Percentiles rank a stretch among this genome's conserved stretches.
phyloP scores from a whole-genome alignment of 1,140 invertebrate species.

The Conus ventricosus region DNA sequence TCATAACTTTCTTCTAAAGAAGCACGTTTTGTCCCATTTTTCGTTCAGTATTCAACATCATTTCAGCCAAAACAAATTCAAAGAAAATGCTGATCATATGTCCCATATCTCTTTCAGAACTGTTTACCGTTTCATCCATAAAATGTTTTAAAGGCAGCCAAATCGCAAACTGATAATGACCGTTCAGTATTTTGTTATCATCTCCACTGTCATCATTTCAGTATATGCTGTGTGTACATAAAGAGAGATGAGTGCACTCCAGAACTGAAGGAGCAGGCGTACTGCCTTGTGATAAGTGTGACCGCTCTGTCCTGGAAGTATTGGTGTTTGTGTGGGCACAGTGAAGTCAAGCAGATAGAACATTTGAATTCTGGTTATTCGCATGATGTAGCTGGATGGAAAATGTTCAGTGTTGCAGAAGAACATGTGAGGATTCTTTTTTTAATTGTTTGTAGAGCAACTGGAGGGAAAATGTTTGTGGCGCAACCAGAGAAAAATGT shows the following conservation, averaged over 20 bases:
- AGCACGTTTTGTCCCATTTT: neutral
- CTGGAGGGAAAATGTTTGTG: too few species aligned
- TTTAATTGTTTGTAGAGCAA: too few species aligned
- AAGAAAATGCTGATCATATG: neutral
- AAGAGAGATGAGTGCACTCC: neutral
- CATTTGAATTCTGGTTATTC: neutral
- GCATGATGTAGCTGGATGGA: neutral
- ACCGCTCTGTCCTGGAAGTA: neutral
- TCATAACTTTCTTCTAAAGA: neutral
- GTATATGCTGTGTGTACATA: too few species aligned
- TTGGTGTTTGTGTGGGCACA: conserved; percentile 1
- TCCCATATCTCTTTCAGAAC: neutral
- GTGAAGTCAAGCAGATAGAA: neutral
- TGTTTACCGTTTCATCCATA: neutral
- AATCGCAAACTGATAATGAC: neutral
- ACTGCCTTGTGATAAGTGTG: neutral
- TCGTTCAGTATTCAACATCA: neutral
- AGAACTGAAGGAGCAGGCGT: neutral
- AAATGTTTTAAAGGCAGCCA: neutral
- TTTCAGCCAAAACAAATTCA: neutral
- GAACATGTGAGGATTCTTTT: too few species aligned
- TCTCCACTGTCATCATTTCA: too few species aligned
- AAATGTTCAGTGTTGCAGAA: too few species aligned
- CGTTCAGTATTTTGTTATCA: neutral
- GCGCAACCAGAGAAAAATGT: too few species aligned